Evolutionary conservation across 2,113 vertebrate genomes (phyloP), one percentile per base, ranked within the genome.

Genomic region (Leucopternis melanops): DNA sequence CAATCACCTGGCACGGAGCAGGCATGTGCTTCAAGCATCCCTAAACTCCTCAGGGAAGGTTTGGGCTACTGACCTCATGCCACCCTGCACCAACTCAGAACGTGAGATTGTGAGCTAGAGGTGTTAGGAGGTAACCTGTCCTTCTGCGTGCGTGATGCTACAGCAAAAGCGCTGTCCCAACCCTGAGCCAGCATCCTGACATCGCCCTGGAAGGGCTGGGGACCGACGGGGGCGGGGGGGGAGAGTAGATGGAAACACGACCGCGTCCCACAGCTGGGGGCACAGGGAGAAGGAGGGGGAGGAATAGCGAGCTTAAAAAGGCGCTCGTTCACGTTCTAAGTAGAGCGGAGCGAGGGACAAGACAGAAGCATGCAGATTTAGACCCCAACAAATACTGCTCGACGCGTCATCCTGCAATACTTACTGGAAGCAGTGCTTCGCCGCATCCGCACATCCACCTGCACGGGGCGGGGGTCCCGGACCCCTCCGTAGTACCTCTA

Each of bases 261-360:
- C 22, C 4, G 0, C 1, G 9, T 75, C 70, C 85, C 70, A 36
- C 29, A 18, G 81, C 78, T 52, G 31, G 57, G 58, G 70, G 36
- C 45, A 86, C 55, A 4, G 17, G 25, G 15, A 34, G 16, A 42
- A 47, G 31, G 31, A n/a, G 11, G 8, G 23, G 36, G 75, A 52
- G 49, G 23, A 29, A 67, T 36, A 13, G 22, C 2, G 9, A 78
- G n/a, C 61, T 75, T 49, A 14, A 58, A 52, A 32, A 63, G 73
- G n/a, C 17, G 5, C 2, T 2, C 32, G 1, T 38, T 36, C 36
- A 36, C 2, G 0, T 10, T 26, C 6, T 4, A 49, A 69, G 63
- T 5, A 44, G 34, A 38, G 72, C 47, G 4, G 55, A 66, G 73
- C 3, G 36, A 83, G 6, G 8, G 38, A 45, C 69, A 27, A 50